phyloP scores from a whole-genome alignment of 2,797 vertebrate species.

The Euthynnus affinis region DNA sequence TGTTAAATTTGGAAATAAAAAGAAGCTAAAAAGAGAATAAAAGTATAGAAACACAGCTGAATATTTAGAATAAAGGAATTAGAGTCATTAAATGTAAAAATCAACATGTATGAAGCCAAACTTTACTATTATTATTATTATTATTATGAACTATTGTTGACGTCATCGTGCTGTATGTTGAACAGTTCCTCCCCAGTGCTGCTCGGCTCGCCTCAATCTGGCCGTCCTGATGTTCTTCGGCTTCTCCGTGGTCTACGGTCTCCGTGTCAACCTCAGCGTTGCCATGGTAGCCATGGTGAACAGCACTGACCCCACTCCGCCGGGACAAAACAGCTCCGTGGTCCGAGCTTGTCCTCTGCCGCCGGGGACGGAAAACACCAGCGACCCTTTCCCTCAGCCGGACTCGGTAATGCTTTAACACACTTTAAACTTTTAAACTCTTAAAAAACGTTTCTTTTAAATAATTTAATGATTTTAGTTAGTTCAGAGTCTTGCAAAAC shows the following conservation, averaged over 20 bases:
- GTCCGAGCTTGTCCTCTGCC: conserved; percentile 71
- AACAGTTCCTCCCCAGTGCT: conserved; percentile 82
- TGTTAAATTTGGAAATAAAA: too few species aligned
- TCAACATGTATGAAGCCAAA: too few species aligned
- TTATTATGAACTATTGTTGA: not conserved
- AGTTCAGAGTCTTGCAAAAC: not conserved
- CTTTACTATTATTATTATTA: not conserved
- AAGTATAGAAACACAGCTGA: not conserved
- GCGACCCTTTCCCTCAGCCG: conserved; percentile 58
- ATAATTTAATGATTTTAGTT: too few species aligned
- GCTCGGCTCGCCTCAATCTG: conserved; percentile 87
- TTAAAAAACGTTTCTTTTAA: not conserved
- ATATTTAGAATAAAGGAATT: not conserved
- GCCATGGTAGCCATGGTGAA: conserved; percentile 93
- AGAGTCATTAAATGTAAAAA: not conserved
- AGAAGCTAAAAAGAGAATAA: too few species aligned
- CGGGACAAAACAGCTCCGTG: conserved; percentile 58
- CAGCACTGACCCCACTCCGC: conserved; percentile 59
- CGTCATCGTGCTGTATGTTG: not conserved
- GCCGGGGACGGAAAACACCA: conserved; percentile 40
- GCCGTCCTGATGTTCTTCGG: conserved; percentile 90
- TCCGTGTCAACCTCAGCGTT: conserved; percentile 92
- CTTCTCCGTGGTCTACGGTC: conserved; percentile 88
- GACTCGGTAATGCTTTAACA: conserved; percentile 80
- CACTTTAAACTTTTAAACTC: too few species aligned